Evolutionary conservation across 2,113 vertebrate genomes (phyloP).

Genomic region (Mastomys natalensis): DNA sequence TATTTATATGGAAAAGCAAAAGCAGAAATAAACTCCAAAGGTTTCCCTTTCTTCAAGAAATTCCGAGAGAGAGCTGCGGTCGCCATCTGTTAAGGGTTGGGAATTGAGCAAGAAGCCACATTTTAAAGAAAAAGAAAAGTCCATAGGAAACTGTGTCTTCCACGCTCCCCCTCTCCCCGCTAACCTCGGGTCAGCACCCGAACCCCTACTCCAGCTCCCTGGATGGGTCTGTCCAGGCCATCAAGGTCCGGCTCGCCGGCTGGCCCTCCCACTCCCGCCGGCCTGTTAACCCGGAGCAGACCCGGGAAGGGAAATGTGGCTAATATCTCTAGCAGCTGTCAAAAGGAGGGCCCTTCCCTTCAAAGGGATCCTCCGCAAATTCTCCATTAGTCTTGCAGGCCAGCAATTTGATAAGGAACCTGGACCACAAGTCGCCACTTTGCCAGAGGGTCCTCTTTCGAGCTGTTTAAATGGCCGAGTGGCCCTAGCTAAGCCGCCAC

Average conservation of each 20-base stretch:
- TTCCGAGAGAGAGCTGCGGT: conserved; percentile 79
- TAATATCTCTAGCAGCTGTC: conserved; percentile 80
- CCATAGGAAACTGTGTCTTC: conserved; percentile 55
- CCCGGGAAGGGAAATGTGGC: conserved; percentile 78
- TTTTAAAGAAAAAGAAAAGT: conserved; percentile 62
- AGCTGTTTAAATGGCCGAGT: background rate
- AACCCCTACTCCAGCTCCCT: background rate
- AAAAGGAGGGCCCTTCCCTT: conserved; percentile 59
- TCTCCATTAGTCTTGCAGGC: conserved; percentile 66
- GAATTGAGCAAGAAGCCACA: conserved; percentile 79
- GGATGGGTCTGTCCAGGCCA: background rate
- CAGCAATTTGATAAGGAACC: conserved; percentile 45
- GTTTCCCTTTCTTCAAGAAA: conserved; percentile 87
- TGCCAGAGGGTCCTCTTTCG: background rate
- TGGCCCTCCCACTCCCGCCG: background rate
- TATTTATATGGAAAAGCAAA: conserved; percentile 88
- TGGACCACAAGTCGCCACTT: background rate
- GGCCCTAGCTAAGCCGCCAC: background rate
- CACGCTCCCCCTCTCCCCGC: background rate
- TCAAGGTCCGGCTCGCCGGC: background rate
- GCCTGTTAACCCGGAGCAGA: conserved; percentile 80
- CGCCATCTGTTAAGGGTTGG: conserved; percentile 85
- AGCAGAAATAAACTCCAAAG: conserved; percentile 84
- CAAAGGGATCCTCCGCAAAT: conserved; percentile 60
- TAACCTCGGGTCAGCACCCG: conserved; percentile 27